These are phyloP conservation scores for Heliconius eleuchia DNA, from an alignment of 1,140 invertebrate species.

Conservation along the genomic window DNA sequence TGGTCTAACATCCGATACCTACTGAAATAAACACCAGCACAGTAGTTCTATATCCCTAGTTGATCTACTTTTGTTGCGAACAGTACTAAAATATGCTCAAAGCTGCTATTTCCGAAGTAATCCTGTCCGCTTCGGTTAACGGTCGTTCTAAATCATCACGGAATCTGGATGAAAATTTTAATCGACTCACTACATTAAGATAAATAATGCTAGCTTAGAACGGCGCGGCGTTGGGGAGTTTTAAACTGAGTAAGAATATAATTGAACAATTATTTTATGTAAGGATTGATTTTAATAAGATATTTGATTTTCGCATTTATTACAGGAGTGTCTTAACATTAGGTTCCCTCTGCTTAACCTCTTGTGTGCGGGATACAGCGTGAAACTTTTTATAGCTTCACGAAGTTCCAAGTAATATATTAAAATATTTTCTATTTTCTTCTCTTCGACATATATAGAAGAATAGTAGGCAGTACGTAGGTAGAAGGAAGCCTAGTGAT, in stretches of 20 bases:
- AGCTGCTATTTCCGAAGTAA: slow-evolving; percentile 23
- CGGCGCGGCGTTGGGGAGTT: background rate
- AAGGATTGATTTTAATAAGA: background rate
- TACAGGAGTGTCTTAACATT: too few relatives aligned
- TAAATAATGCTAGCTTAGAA: background rate
- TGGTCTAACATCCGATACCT: background rate
- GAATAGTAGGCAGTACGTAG: too few relatives aligned
- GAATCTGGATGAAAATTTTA: slow-evolving; percentile 21
- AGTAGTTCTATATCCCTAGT: slow-evolving; percentile 12
- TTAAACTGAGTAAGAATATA: background rate
- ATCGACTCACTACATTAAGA: slow-evolving; percentile 23
- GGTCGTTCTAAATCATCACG: slow-evolving; percentile 26
- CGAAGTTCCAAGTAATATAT: too few relatives aligned
- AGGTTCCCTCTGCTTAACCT: too few relatives aligned
- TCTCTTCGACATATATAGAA: background rate
- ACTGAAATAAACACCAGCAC: slow-evolving; percentile 1
- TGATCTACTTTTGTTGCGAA: slow-evolving; percentile 28
- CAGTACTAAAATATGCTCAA: slow-evolving; percentile 24
- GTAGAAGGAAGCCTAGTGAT: background rate
- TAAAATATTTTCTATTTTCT: too few relatives aligned
- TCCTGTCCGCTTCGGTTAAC: slow-evolving; percentile 24
- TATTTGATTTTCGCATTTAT: too few relatives aligned
- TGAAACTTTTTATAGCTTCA: too few relatives aligned
- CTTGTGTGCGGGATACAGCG: too few relatives aligned
- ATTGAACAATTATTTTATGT: background rate